Conservation (phyloP, 2,888 invertebrate genomes). For the Parasteatoda lunata region DNA sequence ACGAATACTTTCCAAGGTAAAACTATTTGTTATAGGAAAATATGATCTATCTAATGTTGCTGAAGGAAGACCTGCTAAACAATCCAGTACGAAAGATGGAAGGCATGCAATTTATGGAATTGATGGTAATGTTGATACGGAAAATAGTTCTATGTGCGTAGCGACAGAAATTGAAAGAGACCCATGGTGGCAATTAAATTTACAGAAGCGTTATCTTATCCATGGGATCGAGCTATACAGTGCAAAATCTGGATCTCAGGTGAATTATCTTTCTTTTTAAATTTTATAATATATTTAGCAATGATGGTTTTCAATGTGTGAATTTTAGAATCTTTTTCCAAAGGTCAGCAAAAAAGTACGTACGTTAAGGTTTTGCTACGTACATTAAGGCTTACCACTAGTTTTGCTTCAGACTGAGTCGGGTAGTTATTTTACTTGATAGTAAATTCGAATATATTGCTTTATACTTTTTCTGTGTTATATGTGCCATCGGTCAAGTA, state of each 20-base stretch:
- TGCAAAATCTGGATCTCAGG: constrained; percentile 13
- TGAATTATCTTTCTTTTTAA: neutral
- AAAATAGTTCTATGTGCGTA: constrained; percentile 65
- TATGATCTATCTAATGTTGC: constrained; percentile 67
- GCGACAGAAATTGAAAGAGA: constrained; percentile 70
- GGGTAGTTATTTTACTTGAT: too few relatives aligned
- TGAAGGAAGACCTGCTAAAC: constrained; percentile 70
- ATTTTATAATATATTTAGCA: neutral
- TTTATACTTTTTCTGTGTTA: too few relatives aligned
- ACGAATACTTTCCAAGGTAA: too few relatives aligned
- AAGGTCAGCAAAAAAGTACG: too few relatives aligned
- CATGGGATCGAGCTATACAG: constrained; percentile 70
- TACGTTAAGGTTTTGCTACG: too few relatives aligned
- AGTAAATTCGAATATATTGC: too few relatives aligned
- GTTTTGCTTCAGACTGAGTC: too few relatives aligned
- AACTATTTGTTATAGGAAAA: too few relatives aligned
- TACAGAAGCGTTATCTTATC: constrained; percentile 70
- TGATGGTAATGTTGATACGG: constrained; percentile 66
- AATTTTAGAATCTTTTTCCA: too few relatives aligned
- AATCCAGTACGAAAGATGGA: constrained; percentile 70
- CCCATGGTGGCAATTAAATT: constrained; percentile 71
- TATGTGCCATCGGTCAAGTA: too few relatives aligned
- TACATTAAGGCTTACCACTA: too few relatives aligned
- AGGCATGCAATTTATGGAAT: constrained; percentile 70
- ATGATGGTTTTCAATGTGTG: too few relatives aligned